These are phyloP conservation scores for Miniopterus natalensis DNA, from an alignment of 2,113 vertebrate species.

Conservation along the genomic window DNA sequence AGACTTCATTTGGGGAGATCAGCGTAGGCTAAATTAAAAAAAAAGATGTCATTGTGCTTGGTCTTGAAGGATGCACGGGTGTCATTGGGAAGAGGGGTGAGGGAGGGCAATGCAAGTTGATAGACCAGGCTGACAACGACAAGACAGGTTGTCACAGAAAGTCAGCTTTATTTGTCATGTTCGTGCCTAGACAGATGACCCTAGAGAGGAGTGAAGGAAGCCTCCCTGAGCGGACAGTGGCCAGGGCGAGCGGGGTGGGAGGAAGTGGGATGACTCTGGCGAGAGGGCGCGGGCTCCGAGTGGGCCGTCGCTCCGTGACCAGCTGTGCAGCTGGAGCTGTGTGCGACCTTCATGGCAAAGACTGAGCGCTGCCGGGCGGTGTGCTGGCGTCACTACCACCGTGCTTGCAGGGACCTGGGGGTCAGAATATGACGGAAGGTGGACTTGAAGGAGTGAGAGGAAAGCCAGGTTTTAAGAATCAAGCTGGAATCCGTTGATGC, in stretches of 20 bases:
- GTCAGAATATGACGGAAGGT: neutral
- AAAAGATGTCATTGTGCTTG: neutral
- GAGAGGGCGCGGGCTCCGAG: neutral
- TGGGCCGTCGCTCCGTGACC: neutral
- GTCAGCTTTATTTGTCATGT: neutral
- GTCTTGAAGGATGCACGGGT: neutral
- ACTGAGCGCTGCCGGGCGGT: neutral
- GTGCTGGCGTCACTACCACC: neutral
- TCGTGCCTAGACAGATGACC: neutral
- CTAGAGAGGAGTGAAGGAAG: neutral
- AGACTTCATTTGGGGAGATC: neutral
- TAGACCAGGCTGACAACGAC: neutral
- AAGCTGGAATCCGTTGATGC: neutral
- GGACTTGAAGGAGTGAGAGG: neutral
- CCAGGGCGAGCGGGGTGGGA: neutral
- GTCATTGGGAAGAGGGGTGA: neutral
- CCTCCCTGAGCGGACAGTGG: neutral
- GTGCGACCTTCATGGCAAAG: neutral
- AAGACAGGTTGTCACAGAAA: neutral
- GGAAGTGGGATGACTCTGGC: neutral
- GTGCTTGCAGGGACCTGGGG: neutral
- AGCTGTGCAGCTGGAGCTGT: neutral
- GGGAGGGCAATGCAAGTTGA: neutral
- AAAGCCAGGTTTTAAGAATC: neutral
- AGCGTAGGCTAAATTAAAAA: neutral